These are phyloP conservation scores for Thelaira solivaga DNA, from an alignment of 2,888 invertebrate species.

Conservation along the genomic window DNA sequence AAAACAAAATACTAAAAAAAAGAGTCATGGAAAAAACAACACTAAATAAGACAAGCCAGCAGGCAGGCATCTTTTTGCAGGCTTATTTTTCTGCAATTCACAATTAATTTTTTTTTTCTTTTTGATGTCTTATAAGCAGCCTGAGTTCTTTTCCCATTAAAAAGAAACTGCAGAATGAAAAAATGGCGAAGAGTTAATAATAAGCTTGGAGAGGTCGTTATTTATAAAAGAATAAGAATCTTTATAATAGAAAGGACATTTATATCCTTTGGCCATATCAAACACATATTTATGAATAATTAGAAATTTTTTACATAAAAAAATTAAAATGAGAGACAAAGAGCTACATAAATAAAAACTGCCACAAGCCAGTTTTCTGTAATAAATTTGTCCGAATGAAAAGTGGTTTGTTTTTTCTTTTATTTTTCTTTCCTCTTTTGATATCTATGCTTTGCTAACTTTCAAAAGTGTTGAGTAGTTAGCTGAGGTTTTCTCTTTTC, in stretches of 20 bases:
- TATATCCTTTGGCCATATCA: slow-evolving; percentile 62
- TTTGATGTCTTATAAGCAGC: slow-evolving; percentile 55
- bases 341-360: slow-evolving; percentile 6
- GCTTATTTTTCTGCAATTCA: slow-evolving; percentile 56
- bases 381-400: slow-evolving; percentile 18
- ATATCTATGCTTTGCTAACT: background rate
- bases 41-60: slow-evolving; percentile 25
- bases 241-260: slow-evolving; percentile 45
- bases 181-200: slow-evolving; percentile 62
- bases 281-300: slow-evolving; percentile 62
- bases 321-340: background rate
- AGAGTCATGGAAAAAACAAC: slow-evolving; percentile 4
- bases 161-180: background rate
- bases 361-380: slow-evolving; percentile 21
- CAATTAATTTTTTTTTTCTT: slow-evolving; percentile 60
- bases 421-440: background rate
- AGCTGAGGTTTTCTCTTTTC: slow-evolving; percentile 54
- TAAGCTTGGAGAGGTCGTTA: slow-evolving; percentile 57
- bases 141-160: slow-evolving; percentile 25
- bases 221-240: slow-evolving; percentile 12
- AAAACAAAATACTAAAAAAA: slow-evolving; percentile 1
- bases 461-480: slow-evolving; percentile 51
- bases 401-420: slow-evolving; percentile 16
- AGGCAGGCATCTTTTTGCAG: slow-evolving; percentile 43
- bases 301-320: slow-evolving; percentile 26